Percentiles rank a stretch among this genome's conserved stretches.
phyloP scores from a whole-genome alignment of 2,113 vertebrate species.

The Erythrolamprus reginae region DNA sequence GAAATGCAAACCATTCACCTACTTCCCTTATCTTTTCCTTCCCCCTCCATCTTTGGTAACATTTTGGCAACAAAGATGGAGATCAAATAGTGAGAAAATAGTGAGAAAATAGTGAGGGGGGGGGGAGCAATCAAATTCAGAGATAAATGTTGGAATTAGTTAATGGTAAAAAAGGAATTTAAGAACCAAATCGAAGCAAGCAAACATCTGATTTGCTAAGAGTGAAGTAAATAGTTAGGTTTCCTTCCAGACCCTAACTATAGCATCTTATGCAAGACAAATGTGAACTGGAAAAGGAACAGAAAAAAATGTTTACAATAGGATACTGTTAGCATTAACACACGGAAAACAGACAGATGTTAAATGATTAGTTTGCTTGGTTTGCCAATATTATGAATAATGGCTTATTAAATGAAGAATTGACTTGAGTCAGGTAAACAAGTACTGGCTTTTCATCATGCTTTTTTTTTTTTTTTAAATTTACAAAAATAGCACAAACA shows the following conservation, averaged over 20 bases:
- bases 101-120: constrained; percentile 44
- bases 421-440: constrained; percentile 68
- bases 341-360: constrained; percentile 77
- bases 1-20: constrained; percentile 53
- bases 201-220: constrained; percentile 74
- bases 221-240: constrained; percentile 56
- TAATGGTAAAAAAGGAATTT: constrained; percentile 28
- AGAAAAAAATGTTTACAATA: constrained; percentile 54
- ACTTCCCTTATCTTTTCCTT: constrained; percentile 35
- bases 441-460: constrained; percentile 77
- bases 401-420: constrained; percentile 71
- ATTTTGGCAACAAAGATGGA: constrained; percentile 36
- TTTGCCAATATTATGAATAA: constrained; percentile 53
- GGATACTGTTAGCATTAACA: constrained; percentile 64
- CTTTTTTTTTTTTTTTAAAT: constrained; percentile 73
- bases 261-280: constrained; percentile 61
- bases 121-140: constrained; percentile 55
- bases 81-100: neutral
- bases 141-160: constrained; percentile 57
- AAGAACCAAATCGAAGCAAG: constrained; percentile 58
- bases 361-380: constrained; percentile 74
- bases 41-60: constrained; percentile 43
- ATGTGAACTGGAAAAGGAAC: constrained; percentile 57
- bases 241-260: constrained; percentile 49
- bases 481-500: constrained; percentile 77